Percentiles rank a stretch among this genome's conserved stretches.
Evolutionary conservation across 2,888 invertebrate genomes (phyloP).

Genomic region (Furcula furcula): DNA sequence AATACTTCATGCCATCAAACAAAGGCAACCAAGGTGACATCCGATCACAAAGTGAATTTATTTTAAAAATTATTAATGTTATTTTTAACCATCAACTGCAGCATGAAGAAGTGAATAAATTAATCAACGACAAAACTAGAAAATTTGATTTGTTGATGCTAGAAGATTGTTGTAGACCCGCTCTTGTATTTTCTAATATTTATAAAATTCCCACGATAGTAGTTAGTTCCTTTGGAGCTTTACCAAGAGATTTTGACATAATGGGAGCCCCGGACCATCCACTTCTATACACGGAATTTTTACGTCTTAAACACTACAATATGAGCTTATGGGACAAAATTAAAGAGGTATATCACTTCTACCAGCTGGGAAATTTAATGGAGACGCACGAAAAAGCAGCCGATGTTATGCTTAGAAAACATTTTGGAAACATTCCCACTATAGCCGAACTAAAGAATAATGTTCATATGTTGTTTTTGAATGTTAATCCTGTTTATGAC

Average conservation of each 20-base stretch:
- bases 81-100: conserved; percentile 5
- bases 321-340: conserved; percentile 40
- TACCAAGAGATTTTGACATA: conserved; percentile 17
- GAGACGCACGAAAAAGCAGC: conserved; percentile 4
- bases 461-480: conserved; percentile 38
- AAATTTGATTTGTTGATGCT: conserved; percentile 36
- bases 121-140: conserved; percentile 17
- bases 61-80: neutral
- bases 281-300: conserved; percentile 28
- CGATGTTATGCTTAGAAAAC: too few species aligned
- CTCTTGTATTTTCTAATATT: conserved; percentile 21
- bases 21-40: neutral
- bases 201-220: conserved; percentile 37
- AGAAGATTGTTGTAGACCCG: conserved; percentile 26
- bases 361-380: conserved; percentile 5
- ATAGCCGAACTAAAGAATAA: conserved; percentile 29
- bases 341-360: conserved; percentile 23
- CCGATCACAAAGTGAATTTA: neutral
- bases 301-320: conserved; percentile 27
- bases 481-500: conserved; percentile 43
- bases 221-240: conserved; percentile 40
- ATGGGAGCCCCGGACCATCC: conserved; percentile 41
- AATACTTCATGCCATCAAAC: neutral
- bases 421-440: conserved; percentile 22
- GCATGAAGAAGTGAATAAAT: conserved; percentile 17